Conservation (phyloP, 2,797 vertebrate genomes). For the Smutsia gigantea region DNA sequence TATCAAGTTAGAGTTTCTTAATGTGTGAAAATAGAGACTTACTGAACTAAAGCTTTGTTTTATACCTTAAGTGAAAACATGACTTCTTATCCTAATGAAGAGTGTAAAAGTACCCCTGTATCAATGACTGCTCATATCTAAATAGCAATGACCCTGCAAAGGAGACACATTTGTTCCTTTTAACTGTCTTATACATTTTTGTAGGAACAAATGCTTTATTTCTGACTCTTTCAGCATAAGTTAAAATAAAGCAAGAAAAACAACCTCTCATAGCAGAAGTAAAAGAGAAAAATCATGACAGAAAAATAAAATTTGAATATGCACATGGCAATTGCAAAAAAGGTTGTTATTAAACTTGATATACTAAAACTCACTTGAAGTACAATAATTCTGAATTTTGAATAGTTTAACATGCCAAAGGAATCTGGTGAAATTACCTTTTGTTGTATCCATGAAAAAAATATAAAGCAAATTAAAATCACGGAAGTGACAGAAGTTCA, state of each 20-base stretch:
- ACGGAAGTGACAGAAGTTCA: background rate
- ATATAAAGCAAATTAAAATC: conserved; percentile 58
- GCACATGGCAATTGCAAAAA: background rate
- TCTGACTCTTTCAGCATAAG: background rate
- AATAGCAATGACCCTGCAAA: background rate
- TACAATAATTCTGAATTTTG: conserved; percentile 22
- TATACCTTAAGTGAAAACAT: background rate
- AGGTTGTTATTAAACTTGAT: background rate
- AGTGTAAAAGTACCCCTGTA: background rate
- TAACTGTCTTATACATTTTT: conserved; percentile 7
- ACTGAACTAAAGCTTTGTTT: background rate
- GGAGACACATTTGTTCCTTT: background rate
- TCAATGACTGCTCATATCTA: background rate
- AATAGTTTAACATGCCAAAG: conserved; percentile 2
- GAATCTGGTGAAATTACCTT: conserved; percentile 48
- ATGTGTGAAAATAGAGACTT: background rate
- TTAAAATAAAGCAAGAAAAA: background rate
- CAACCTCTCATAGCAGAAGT: background rate
- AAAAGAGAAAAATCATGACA: background rate
- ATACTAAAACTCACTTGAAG: conserved; percentile 1
- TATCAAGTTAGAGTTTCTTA: background rate
- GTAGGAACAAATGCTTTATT: background rate
- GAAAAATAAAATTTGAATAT: conserved; percentile 25
- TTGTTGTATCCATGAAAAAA: background rate
- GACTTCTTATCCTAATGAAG: background rate